phyloP scores from a whole-genome alignment of 2,888 invertebrate species.

The Sarcophaga rosellei region DNA sequence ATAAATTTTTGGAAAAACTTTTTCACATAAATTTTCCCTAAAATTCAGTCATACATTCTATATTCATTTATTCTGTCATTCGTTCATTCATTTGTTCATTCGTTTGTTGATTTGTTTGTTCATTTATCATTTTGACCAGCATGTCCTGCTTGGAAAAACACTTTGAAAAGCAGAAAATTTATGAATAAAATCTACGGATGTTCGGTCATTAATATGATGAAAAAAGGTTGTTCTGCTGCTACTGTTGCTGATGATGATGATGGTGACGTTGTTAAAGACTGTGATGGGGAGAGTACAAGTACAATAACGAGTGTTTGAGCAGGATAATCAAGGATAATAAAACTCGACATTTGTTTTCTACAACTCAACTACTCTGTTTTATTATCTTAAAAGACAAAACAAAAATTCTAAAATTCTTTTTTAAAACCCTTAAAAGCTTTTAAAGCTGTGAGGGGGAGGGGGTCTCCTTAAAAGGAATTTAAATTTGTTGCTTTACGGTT shows the following conservation, averaged over 20 bases:
- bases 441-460: no score
- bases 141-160: background rate
- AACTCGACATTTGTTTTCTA: constrained; percentile 54
- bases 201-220: background rate
- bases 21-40: background rate
- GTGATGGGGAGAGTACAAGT: background rate
- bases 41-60: background rate
- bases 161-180: background rate
- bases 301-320: background rate
- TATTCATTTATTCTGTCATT: background rate
- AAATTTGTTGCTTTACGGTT: background rate
- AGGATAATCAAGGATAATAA: constrained; percentile 61
- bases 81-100: background rate
- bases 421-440: background rate
- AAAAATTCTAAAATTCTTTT: background rate
- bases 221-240: background rate
- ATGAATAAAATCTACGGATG: background rate
- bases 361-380: constrained; percentile 12
- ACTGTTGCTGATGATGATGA: no score
- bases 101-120: background rate
- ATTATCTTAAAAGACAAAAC: background rate
- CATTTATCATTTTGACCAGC: background rate
- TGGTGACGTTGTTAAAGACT: background rate
- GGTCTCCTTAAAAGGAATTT: background rate
- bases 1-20: background rate